A percentile compares a stretch with the other conserved stretches of the same genome.
Conservation (phyloP, 1,140 invertebrate species). For the Drosophila pandora region DNA sequence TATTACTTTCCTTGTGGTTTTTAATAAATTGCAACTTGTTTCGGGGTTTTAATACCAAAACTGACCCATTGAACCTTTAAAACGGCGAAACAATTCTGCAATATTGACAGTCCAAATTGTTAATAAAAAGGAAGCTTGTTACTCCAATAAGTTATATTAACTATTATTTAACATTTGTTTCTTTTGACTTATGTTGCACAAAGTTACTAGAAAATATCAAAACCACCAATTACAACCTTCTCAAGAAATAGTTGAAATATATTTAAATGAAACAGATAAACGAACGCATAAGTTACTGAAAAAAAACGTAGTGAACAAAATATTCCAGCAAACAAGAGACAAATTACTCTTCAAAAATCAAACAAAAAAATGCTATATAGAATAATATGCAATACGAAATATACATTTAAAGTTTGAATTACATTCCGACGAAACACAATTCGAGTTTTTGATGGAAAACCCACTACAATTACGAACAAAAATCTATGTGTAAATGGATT, state of each 20-base stretch:
- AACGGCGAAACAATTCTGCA: conserved; percentile 74
- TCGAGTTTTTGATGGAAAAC: conserved; percentile 26
- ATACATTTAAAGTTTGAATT: conserved; percentile 37
- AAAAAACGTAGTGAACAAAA: conserved; percentile 54
- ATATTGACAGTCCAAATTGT: conserved; percentile 2
- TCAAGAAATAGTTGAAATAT: conserved; percentile 48
- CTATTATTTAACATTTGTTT: not conserved
- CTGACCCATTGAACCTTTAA: conserved; percentile 74
- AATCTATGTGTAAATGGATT: conserved; percentile 70
- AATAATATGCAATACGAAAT: conserved; percentile 26
- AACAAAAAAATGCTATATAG: conserved; percentile 64
- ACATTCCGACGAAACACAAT: conserved; percentile 25
- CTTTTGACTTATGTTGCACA: conserved; percentile 10
- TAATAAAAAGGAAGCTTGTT: conserved; percentile 6
- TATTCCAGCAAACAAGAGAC: conserved; percentile 73
- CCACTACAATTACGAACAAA: conserved; percentile 27
- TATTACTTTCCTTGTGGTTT: not conserved
- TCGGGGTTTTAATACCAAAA: conserved; percentile 75
- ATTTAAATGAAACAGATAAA: conserved; percentile 33
- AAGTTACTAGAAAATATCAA: conserved; percentile 10
- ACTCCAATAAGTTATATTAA: not conserved
- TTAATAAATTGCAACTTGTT: conserved; percentile 63
- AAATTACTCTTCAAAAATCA: conserved; percentile 76
- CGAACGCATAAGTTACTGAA: conserved; percentile 45
- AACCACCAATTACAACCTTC: conserved; percentile 31